A percentile compares a stretch with the other conserved stretches of the same genome.
Conservation (phyloP, 2,113 vertebrate species). For the Grallaria varia region DNA sequence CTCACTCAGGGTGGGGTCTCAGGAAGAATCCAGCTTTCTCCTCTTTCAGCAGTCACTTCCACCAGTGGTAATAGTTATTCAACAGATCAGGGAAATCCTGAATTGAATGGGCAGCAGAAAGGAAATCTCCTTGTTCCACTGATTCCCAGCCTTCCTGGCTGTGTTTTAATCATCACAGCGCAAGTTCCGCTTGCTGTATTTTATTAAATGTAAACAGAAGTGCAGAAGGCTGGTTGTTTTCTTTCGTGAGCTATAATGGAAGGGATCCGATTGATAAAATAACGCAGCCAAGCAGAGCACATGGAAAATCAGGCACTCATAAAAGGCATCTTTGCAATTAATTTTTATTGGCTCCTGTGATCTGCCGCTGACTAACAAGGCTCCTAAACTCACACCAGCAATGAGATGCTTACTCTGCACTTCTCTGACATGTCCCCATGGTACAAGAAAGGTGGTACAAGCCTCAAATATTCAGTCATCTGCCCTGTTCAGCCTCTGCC, state of each 20-base stretch:
- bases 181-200: background rate
- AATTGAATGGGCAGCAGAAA: background rate
- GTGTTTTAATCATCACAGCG: background rate
- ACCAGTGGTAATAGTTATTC: background rate
- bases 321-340: background rate
- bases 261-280: background rate
- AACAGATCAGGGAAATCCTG: background rate
- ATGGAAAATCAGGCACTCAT: background rate
- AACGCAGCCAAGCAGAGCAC: background rate
- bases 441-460: background rate
- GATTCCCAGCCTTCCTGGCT: background rate
- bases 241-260: background rate
- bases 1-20: background rate
- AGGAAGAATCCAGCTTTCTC: background rate
- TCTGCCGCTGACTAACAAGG: background rate
- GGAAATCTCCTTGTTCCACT: background rate
- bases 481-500: background rate
- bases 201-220: slow-evolving; percentile 44
- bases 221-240: background rate
- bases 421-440: background rate
- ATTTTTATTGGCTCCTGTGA: background rate
- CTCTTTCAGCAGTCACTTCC: background rate
- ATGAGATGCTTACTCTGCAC: background rate
- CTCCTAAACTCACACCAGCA: background rate
- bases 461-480: background rate